These are phyloP conservation scores for Leucophenga varia DNA, from an alignment of 1,140 invertebrate genomes.

Conservation along the genomic window DNA sequence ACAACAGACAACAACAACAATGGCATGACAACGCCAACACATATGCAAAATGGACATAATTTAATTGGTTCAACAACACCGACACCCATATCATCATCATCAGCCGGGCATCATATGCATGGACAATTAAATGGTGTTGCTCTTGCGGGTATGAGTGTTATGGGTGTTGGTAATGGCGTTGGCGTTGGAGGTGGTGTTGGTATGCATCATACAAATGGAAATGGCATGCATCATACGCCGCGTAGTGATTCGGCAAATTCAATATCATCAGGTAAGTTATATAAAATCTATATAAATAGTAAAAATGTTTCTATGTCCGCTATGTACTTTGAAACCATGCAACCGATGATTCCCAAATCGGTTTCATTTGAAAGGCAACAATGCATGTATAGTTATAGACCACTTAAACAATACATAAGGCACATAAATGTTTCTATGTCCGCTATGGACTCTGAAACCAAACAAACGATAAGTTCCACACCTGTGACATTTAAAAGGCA, in stretches of 20 bases:
- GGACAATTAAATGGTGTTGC: constrained; percentile 23
- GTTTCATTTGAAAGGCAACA: too few relatives aligned
- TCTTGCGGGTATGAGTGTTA: constrained; percentile 4
- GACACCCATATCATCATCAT: constrained; percentile 21
- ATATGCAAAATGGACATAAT: constrained; percentile 35
- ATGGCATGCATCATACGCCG: constrained; percentile 50
- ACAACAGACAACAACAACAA: constrained; percentile 2
- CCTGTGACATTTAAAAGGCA: too few relatives aligned
- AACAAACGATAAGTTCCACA: too few relatives aligned
- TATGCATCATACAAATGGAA: constrained; percentile 35
- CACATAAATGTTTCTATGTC: too few relatives aligned
- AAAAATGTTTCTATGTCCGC: too few relatives aligned
- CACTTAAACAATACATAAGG: too few relatives aligned
- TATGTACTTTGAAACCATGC: too few relatives aligned
- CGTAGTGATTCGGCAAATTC: constrained; percentile 55
- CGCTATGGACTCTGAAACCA: too few relatives aligned
- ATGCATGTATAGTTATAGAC: too few relatives aligned
- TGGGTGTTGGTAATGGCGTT: constrained; percentile 4
- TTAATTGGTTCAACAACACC: constrained; percentile 39
- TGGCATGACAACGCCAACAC: not conserved
- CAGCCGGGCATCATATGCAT: constrained; percentile 28
- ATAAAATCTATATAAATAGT: too few relatives aligned
- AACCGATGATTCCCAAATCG: too few relatives aligned
- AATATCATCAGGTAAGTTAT: constrained; percentile 56
- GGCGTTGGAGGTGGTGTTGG: constrained; percentile 14